Base-by-base conservation (phyloP, 2,113 vertebrate genomes). In the Nothoprocta perdicaria region DNA sequence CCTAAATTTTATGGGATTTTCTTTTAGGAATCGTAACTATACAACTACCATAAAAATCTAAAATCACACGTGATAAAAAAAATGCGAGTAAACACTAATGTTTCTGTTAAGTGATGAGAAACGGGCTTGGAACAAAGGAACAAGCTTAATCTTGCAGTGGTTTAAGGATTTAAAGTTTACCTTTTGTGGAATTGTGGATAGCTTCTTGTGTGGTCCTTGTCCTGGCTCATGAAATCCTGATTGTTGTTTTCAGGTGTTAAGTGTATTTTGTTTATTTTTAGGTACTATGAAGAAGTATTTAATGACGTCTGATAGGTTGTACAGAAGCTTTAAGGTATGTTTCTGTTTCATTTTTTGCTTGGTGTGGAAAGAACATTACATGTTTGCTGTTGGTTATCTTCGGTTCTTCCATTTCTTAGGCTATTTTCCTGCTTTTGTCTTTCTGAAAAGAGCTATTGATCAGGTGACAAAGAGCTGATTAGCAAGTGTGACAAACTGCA, bases 21-120 rank as follows among this genome's bases (percentile, higher is more conserved):
- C 5, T 24, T 21, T 1, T 4, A 14, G 17, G 4, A 7, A 1
- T 1, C 29, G 0, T 0, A 3, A n/a, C 50, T 50, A 9, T 4
- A 3, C 1, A 10, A 3, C 29, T 26, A 1, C 4, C n/a, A 7
- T 23, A 15, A 60, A 52, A 76, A 55, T 13, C 3, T 3, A 4
- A 4, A 16, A 55, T 55, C 9, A 46, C 21, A 15, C 8, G 29
- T 55, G 26, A n/a, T 35, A 38, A 38, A 38, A 38, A 38, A 38
- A 38, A 8, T 38, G 35, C n/a, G 35, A 8, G 35, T 38, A 38
- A 38, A 38, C 35, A 38, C 35, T 8, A 0, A 9, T 15, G 2
- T 12, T 27, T 33, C 40, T 6, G 4, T 9, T 57, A 43, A 9
- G 16, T 9, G 22, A 1, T 40, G 7, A 12, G 2, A 10, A 3